Conservation (phyloP, 2,888 invertebrate genomes). For the Euclidia mi region DNA sequence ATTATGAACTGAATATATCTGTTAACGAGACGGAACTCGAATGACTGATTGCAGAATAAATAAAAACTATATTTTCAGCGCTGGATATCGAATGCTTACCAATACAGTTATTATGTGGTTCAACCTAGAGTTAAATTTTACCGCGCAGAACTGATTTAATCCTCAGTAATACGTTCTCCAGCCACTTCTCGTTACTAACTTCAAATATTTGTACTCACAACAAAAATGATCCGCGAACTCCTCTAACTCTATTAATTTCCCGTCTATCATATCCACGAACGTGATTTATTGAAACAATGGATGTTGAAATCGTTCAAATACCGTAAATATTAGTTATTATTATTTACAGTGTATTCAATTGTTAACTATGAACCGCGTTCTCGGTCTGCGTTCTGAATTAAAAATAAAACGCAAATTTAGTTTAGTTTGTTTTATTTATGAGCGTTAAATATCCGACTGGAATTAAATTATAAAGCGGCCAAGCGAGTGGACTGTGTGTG, state of each 20-base stretch:
- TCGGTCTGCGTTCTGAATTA: conserved; percentile 57
- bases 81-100: conserved; percentile 10
- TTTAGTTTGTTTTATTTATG: conserved; percentile 73
- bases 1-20: conserved; percentile 55
- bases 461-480: conserved; percentile 73
- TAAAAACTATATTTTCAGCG: conserved; percentile 7
- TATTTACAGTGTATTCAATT: conserved; percentile 54
- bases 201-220: conserved; percentile 8
- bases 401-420: conserved; percentile 68
- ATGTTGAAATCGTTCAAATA: conserved; percentile 32
- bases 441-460: conserved; percentile 67
- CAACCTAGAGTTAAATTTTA: background rate
- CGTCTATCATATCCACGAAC: conserved; percentile 42
- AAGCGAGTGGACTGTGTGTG: conserved; percentile 55
- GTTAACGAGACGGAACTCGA: conserved; percentile 54
- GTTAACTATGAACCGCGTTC: conserved; percentile 54
- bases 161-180: background rate
- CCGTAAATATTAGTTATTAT: conserved; percentile 31
- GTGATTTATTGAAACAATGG: conserved; percentile 44
- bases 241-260: conserved; percentile 36
- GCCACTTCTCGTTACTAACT: background rate
- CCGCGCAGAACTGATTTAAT: too few relatives aligned
- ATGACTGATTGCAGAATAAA: conserved; percentile 10
- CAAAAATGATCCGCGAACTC: conserved; percentile 7
- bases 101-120: background rate